Evolutionary conservation across 2,113 vertebrate genomes (phyloP), one percentile per base, ranked within the genome.

Genomic region (Ailurus styani): DNA sequence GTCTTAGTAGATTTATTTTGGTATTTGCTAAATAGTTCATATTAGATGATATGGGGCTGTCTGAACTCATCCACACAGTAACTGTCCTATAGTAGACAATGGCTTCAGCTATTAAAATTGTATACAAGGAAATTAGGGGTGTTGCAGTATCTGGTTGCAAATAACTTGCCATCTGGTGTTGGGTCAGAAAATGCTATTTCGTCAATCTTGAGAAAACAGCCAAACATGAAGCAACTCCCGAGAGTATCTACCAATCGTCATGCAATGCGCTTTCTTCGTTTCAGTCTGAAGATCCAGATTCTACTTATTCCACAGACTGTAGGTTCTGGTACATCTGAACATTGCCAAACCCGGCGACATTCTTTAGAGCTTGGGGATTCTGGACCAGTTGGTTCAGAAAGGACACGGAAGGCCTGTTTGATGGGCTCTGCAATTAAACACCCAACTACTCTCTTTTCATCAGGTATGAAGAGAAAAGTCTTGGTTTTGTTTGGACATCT

Each of bases 121-220:
- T 99, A 99, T 17, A 99, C 99, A 0, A 99, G 99, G 97, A 99
- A 99, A 73, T 98, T 97, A 0, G 99, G 99, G 0, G 99, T 99
- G 78, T 98, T 98, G 97, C 99, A 99, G 97, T 99, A 99, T 50
- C 98, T 99, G 0, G 98, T 99, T 7, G 99, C 99, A 11, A 99
- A 99, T 54, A 98, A 95, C 97, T 99, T 99, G 62, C 99, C 99
- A 2, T 99, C 99, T 0, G 99, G 99, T 0, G 99, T 99, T 0
- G 99, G 99, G 96, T 99, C 99, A 0, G 99, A 99, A 98, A 99
- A 99, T 91, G 99, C 99, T 7, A 99, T 99, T 95, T 99, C 99
- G 0, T 99, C 75, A 77, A 98, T 99, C 79, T 98, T 99, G 5
- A 99, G 99, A 89, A 98, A 99, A 93, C 98, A 98, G 95, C 99